Evolutionary conservation across 2,113 vertebrate species (phyloP), one percentile per base, ranked within the genome.

Genomic region (Crotophaga sulcirostris): DNA sequence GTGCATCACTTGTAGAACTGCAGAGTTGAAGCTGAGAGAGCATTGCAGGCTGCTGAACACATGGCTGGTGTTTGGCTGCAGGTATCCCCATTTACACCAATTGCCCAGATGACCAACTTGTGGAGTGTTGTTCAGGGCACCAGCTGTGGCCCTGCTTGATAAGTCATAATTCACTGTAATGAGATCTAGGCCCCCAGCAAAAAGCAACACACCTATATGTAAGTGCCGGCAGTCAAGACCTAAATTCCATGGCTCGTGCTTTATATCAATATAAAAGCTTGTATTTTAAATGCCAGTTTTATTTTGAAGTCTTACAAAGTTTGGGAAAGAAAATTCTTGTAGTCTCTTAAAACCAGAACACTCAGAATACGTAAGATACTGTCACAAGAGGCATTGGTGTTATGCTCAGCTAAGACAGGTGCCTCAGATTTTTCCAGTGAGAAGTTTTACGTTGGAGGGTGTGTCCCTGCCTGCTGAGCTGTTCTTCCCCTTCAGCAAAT

Each of bases 21-120:
- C 45, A 55, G 45, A 66, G 52, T 13, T 38, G 75, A 47, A 60
- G 58, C 34, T 72, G 40, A 29, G 51, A 12, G 38, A 54, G 34
- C 33, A 19, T n/a, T 40, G 38, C 38, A 42, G 0, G 25, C 29
- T 76, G 34, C 33, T 42, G 66, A 52, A 17, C 36, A 8, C 2
- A 2, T 1, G 1, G 62, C 18, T 58, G 56, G 56, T 4, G 3
- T 14, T 33, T 5, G 5, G 45, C 59, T 4, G 3, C 60, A 17
- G 45, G 40, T 66, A 11, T 77, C 31, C 38, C n/a, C 26, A 17
- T 13, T 40, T 1, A 2, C 34, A 42, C 7, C 25, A 26, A 29
- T 11, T n/a, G 12, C 25, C 42, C 33, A 12, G 40, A 24, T 2
- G 3, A 18, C 23, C 0, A 3, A 14, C 33, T 36, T 1, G 0